Conservation (phyloP, 2,888 invertebrate species). For the Margaritifera margaritifera region DNA sequence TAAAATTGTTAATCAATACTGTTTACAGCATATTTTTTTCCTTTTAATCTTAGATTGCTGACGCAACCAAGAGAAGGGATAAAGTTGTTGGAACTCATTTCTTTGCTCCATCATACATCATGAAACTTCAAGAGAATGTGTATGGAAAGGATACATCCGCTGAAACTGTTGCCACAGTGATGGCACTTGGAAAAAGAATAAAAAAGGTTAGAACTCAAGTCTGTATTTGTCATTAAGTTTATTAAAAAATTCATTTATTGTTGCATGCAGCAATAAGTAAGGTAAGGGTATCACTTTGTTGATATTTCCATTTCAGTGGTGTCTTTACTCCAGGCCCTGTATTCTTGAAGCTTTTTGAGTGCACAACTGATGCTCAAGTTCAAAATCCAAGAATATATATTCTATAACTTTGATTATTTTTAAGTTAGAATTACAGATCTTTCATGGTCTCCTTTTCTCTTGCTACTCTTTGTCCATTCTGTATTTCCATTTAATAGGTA, state of each 20-base stretch:
- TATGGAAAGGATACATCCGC: conserved; percentile 68
- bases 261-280: no score
- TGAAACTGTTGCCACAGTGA: conserved; percentile 71
- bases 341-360: no score
- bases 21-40: conserved; percentile 10
- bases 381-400: no score
- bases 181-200: conserved; percentile 67
- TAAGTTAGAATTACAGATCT: no score
- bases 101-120: conserved; percentile 72
- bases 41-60: conserved; percentile 59
- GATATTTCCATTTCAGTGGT: no score
- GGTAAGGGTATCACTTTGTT: no score
- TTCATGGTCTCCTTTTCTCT: no score
- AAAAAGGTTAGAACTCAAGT: conserved; percentile 60
- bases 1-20: neutral
- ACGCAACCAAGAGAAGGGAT: conserved; percentile 62
- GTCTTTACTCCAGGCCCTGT: no score
- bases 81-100: conserved; percentile 72
- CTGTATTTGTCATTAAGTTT: neutral
- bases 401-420: no score
- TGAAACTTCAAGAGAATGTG: conserved; percentile 70
- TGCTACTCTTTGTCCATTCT: no score
- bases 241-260: neutral
- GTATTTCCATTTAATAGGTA: no score
- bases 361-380: no score